Percentiles rank a stretch among this genome's conserved stretches.
phyloP scores from a whole-genome alignment of 2,113 vertebrate species.

The Rhea americana region DNA sequence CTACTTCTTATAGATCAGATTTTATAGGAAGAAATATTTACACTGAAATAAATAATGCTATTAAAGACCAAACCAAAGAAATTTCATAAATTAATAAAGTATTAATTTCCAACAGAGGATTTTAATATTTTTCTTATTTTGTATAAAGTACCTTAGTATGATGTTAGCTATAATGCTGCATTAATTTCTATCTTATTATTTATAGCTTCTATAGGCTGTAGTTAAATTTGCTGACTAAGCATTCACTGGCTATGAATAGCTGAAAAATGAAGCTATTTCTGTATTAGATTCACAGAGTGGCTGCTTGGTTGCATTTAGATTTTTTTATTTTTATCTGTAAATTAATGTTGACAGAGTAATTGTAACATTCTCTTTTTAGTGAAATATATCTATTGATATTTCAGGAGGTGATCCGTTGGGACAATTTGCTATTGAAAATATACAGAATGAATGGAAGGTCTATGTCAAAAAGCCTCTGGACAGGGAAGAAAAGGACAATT shows the following conservation, averaged over 20 bases:
- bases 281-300: neutral
- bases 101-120: neutral
- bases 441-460: slow-evolving; percentile 97
- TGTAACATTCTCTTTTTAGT: neutral
- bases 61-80: neutral
- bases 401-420: slow-evolving; percentile 93
- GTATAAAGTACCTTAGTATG: neutral
- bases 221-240: neutral
- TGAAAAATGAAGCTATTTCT: neutral
- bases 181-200: neutral
- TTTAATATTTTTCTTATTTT: neutral
- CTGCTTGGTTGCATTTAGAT: neutral
- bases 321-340: neutral
- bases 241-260: neutral
- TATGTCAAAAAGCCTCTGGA: slow-evolving; percentile 93
- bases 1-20: neutral
- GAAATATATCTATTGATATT: slow-evolving; percentile 42
- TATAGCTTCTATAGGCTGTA: neutral
- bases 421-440: slow-evolving; percentile 91
- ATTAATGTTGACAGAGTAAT: neutral
- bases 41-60: neutral
- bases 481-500: slow-evolving; percentile 91
- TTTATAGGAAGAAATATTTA: neutral
- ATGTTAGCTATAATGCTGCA: neutral
- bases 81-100: neutral